Percentiles rank a stretch among this genome's conserved stretches.
Conservation (phyloP, 2,888 invertebrate species). For the Himalopsyche anomala region DNA sequence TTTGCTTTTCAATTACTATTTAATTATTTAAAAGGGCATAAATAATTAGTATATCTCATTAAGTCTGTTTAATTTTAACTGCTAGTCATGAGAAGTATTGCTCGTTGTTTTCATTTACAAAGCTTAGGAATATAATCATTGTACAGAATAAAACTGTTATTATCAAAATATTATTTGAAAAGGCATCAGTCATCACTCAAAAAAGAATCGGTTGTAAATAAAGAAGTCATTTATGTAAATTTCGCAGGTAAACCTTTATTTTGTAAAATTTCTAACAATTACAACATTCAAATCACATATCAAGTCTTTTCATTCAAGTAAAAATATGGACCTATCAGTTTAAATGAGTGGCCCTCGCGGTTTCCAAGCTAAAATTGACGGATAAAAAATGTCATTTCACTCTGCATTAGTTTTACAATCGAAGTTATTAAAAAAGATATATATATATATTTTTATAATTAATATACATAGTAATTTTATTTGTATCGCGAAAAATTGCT, state of each 20-base stretch:
- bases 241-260: slow-evolving; percentile 57
- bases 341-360: slow-evolving; percentile 7
- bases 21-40: too few species aligned
- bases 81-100: too few species aligned
- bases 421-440: slow-evolving; percentile 36
- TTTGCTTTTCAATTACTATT: too few species aligned
- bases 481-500: slow-evolving; percentile 4
- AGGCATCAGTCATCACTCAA: not conserved
- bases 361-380: slow-evolving; percentile 21
- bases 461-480: not conserved
- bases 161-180: too few species aligned
- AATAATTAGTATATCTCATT: too few species aligned
- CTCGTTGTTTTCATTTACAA: not conserved
- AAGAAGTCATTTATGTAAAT: slow-evolving; percentile 33
- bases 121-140: slow-evolving; percentile 18
- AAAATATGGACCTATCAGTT: slow-evolving; percentile 49
- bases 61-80: too few species aligned
- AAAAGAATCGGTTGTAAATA: slow-evolving; percentile 5
- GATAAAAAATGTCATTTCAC: slow-evolving; percentile 16
- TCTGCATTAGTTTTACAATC: not conserved
- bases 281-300: slow-evolving; percentile 66
- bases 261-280: slow-evolving; percentile 65
- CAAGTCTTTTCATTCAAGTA: slow-evolving; percentile 65
- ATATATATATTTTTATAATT: not conserved
- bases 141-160: too few species aligned